A percentile compares a stretch with the other conserved stretches of the same genome.
Conservation (phyloP, 2,888 invertebrate species). For the Myopa tessellatipennis region DNA sequence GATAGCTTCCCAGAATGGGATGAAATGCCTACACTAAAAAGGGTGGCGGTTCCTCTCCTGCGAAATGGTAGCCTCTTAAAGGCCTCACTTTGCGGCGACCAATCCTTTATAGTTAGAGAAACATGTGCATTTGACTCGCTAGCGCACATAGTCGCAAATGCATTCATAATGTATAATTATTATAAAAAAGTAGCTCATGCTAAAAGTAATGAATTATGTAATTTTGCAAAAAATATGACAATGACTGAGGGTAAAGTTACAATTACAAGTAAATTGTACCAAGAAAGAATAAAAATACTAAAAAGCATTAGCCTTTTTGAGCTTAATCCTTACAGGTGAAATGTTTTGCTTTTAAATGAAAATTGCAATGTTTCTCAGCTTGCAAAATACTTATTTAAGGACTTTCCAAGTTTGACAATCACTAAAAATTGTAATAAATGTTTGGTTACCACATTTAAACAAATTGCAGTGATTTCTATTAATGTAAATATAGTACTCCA, state of each 20-base stretch:
- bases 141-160: background rate
- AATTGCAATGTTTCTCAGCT: conserved; percentile 1
- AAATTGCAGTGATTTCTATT: background rate
- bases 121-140: background rate
- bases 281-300: background rate
- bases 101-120: background rate
- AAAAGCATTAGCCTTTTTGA: background rate
- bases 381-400: background rate
- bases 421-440: background rate
- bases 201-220: background rate
- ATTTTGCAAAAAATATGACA: background rate
- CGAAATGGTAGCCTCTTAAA: background rate
- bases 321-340: background rate
- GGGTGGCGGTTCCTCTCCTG: background rate
- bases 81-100: background rate
- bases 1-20: background rate
- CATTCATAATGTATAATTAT: background rate
- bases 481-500: background rate
- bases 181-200: background rate
- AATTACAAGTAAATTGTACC: background rate
- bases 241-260: background rate
- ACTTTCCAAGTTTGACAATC: background rate
- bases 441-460: background rate
- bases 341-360: background rate
- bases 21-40: background rate